These are phyloP conservation scores for Campaea margaritaria DNA, from an alignment of 2,888 invertebrate genomes.

Conservation along the genomic window DNA sequence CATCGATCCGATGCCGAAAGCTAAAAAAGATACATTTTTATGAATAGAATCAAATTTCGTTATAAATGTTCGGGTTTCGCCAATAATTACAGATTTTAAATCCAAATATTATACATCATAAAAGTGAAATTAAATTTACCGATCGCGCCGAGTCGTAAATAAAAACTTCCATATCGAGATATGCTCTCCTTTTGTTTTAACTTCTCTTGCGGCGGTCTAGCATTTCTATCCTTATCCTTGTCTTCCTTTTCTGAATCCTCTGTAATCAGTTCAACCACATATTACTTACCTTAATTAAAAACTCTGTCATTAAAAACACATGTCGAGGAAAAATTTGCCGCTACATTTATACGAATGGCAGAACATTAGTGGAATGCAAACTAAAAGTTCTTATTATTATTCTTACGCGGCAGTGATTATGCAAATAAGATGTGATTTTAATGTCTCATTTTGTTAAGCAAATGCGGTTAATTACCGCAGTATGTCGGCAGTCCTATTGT, in stretches of 20 bases:
- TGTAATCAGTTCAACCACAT: conserved; percentile 49
- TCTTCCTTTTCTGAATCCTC: conserved; percentile 71
- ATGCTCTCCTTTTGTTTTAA: conserved; percentile 71
- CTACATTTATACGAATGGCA: conserved; percentile 68
- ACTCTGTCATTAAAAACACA: conserved; percentile 54
- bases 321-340: conserved; percentile 56
- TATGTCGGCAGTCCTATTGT: conserved; percentile 47
- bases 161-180: conserved; percentile 92
- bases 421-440: conserved; percentile 84
- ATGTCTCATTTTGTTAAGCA: conserved; percentile 83
- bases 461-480: conserved; percentile 76
- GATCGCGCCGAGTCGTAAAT: conserved; percentile 93
- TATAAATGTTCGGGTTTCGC: too few species aligned
- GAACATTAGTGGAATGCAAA: conserved; percentile 75
- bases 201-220: conserved; percentile 65
- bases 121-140: conserved; percentile 72
- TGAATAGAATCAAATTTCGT: too few species aligned
- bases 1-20: conserved; percentile 88
- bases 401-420: conserved; percentile 78
- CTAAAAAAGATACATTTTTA: conserved; percentile 50
- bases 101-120: too few species aligned
- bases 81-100: not conserved
- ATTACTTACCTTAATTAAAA: conserved; percentile 41
- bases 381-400: conserved; percentile 75
- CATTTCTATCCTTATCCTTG: conserved; percentile 54